Conservation (phyloP, 1,140 invertebrate genomes). For the Anastatus disparis region DNA sequence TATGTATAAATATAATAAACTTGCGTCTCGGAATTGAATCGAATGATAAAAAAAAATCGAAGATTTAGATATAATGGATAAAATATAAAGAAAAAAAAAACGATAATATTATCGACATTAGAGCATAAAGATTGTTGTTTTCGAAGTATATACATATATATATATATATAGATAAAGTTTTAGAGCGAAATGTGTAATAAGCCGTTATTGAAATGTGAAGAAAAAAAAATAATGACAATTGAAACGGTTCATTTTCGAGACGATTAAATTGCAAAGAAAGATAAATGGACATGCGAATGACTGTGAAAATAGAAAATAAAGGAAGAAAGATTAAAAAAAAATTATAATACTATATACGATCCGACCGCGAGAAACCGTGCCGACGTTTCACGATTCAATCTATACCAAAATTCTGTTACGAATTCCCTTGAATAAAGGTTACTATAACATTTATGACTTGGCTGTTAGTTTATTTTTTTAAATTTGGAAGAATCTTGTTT, state of each 20-base stretch:
- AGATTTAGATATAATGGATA: no score
- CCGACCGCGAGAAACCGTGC: slow-evolving; percentile 28
- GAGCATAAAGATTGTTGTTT: slow-evolving; percentile 35
- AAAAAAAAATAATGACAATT: no score
- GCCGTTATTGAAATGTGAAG: neutral
- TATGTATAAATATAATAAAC: no score
- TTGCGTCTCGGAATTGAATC: slow-evolving; percentile 37
- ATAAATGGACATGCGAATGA: no score
- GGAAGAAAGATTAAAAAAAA: no score
- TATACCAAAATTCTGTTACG: slow-evolving; percentile 54
- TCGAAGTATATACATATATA: slow-evolving; percentile 32
- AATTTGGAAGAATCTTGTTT: no score
- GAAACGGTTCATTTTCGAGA: slow-evolving; percentile 31
- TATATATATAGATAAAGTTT: slow-evolving; percentile 2
- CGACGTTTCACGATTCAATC: slow-evolving; percentile 45
- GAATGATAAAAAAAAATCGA: no score
- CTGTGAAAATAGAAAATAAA: neutral
- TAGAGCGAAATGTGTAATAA: neutral
- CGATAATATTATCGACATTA: neutral
- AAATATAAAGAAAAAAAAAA: neutral
- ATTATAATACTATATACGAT: slow-evolving; percentile 39
- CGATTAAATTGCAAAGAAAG: no score
- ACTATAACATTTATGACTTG: slow-evolving; percentile 56
- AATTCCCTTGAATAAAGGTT: slow-evolving; percentile 58
- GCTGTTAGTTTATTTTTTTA: no score